Conservation (phyloP, 2,797 vertebrate species). For the Otolemur crassicaudatus region DNA sequence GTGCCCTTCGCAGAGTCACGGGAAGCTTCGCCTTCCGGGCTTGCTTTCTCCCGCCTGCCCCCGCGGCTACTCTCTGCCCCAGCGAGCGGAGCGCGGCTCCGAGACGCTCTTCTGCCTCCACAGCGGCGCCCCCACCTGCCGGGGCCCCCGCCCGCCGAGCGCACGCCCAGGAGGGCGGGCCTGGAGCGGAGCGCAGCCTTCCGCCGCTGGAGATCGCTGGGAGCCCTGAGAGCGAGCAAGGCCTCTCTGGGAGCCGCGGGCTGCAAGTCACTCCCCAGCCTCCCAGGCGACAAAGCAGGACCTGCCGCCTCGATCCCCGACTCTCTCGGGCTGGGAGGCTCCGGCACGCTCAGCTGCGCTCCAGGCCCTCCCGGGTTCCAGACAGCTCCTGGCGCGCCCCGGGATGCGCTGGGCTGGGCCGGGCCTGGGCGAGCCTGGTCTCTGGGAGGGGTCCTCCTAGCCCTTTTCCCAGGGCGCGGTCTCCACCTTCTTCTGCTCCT, state of each 20-base stretch:
- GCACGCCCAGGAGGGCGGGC: conserved; percentile 73
- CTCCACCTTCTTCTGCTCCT: conserved; percentile 22
- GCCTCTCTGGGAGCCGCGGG: conserved; percentile 62
- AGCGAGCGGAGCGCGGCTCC: not conserved
- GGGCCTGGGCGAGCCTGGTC: not conserved
- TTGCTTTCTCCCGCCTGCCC: not conserved
- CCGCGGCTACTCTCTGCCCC: not conserved
- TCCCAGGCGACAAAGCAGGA: not conserved
- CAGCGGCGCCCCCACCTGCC: not conserved
- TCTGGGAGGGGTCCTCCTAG: not conserved
- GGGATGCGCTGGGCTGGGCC: not conserved
- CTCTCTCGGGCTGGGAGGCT: not conserved
- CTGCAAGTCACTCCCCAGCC: conserved; percentile 43
- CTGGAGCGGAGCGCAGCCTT: conserved; percentile 51
- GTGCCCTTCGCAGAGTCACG: not conserved
- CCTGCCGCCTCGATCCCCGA: not conserved
- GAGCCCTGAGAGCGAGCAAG: conserved; percentile 39
- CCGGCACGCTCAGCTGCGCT: rapidly evolving
- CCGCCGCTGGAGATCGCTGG: not conserved
- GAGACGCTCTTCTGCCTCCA: not conserved
- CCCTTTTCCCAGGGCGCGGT: conserved; percentile 69
- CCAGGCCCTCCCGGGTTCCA: not conserved
- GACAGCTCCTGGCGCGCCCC: not conserved
- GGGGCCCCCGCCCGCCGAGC: conserved; percentile 28
- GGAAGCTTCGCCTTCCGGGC: not conserved